A percentile compares a stretch with the other conserved stretches of the same genome.
These are phyloP conservation scores for Xylocopa sonorina DNA, from an alignment of 1,140 invertebrate species.

Conservation along the genomic window DNA sequence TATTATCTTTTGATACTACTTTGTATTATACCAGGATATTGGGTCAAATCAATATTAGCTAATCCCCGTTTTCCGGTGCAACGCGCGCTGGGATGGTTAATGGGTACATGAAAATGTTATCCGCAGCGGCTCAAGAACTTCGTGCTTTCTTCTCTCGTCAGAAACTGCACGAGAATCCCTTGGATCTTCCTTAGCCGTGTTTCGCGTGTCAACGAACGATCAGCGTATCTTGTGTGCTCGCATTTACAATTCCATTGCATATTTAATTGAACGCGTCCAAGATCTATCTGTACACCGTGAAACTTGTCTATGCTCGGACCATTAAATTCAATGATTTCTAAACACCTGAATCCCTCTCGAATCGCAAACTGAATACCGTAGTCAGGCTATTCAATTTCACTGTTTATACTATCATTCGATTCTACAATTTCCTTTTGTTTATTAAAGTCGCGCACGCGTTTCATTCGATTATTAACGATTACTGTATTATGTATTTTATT, in stretches of 20 bases:
- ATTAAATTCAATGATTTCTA: not conserved
- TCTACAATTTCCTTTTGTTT: too few relatives aligned
- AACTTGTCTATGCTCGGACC: not conserved
- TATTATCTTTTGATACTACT: not conserved
- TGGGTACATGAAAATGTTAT: not conserved
- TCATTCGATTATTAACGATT: too few relatives aligned
- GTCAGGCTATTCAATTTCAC: too few relatives aligned
- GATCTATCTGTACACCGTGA: not conserved
- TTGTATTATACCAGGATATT: not conserved
- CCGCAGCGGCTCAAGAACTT: not conserved
- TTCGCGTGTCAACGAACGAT: not conserved
- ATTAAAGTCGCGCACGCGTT: too few relatives aligned
- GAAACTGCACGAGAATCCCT: not conserved
- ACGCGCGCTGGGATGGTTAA: not conserved
- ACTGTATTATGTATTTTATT: too few relatives aligned
- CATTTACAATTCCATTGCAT: not conserved
- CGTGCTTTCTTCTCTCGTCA: not conserved
- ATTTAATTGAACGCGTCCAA: not conserved
- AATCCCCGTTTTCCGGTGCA: conserved; percentile 2
- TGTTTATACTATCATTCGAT: too few relatives aligned
- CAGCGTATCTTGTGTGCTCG: not conserved
- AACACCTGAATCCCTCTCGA: not conserved
- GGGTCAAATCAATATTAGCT: conserved; percentile 19
- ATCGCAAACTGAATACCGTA: too few relatives aligned
- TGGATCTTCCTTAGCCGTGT: too few relatives aligned